A percentile compares a stretch with the other conserved stretches of the same genome.
Conservation (phyloP, 1,140 invertebrate genomes). For the Plodia interpunctella region DNA sequence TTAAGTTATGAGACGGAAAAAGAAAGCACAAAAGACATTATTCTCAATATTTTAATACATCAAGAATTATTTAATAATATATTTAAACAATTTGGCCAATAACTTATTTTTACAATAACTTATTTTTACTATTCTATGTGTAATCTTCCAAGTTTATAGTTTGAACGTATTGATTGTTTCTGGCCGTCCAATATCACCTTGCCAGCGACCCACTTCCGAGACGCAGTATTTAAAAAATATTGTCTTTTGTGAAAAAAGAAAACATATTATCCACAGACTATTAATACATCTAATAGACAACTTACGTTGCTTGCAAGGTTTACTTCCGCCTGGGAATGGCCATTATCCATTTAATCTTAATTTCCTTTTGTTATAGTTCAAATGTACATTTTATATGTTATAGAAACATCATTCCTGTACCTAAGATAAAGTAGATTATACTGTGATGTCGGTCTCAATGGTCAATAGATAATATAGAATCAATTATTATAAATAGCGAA, state of each 20-base stretch:
- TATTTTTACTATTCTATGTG: conserved; percentile 14
- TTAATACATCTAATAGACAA: too few species aligned
- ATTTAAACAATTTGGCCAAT: conserved; percentile 51
- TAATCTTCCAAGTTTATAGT: conserved; percentile 4
- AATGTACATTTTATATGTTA: conserved; percentile 66
- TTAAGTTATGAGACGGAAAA: conserved; percentile 22
- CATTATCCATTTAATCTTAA: conserved; percentile 29
- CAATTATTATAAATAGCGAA: conserved; percentile 62
- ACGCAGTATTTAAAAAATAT: neutral
- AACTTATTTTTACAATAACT: conserved; percentile 35
- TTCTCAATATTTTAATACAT: conserved; percentile 37
- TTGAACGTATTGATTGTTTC: neutral
- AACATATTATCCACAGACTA: too few species aligned
- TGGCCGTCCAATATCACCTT: neutral
- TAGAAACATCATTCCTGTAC: conserved; percentile 72
- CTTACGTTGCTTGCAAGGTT: conserved; percentile 1
- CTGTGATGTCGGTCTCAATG: conserved; percentile 74
- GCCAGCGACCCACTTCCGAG: neutral
- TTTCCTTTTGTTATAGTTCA: conserved; percentile 55
- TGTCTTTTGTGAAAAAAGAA: neutral
- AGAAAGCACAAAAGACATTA: conserved; percentile 70
- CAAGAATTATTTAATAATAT: conserved; percentile 32
- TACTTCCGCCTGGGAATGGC: conserved; percentile 51
- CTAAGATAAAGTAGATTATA: conserved; percentile 74
- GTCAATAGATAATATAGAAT: conserved; percentile 71